Conservation (phyloP, 2,797 vertebrate genomes). For the Vireo griseus region DNA sequence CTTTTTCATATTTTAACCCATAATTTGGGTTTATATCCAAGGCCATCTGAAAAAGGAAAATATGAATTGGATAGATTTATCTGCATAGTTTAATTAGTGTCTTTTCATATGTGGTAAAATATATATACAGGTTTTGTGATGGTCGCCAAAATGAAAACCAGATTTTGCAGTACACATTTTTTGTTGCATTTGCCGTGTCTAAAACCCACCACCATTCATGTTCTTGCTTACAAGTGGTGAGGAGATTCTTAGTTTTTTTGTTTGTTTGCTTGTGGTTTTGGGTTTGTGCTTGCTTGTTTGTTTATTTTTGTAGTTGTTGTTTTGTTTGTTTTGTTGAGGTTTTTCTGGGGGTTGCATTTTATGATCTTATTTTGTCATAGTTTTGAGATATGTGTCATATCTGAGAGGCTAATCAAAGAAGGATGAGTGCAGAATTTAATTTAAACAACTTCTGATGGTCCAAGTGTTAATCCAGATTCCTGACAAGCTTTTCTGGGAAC, state of each 20-base stretch:
- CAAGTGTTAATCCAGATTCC: neutral
- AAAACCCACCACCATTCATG: neutral
- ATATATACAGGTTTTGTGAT: neutral
- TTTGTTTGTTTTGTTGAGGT: accelerated
- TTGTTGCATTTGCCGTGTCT: neutral
- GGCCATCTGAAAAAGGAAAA: neutral
- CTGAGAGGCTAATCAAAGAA: neutral
- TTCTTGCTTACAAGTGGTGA: neutral
- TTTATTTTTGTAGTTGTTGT: neutral
- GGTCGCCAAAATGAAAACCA: neutral
- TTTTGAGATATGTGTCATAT: neutral
- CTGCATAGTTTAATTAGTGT: neutral
- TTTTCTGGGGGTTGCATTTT: neutral
- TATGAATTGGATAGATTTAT: neutral
- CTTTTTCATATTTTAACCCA: neutral
- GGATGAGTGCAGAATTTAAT: neutral
- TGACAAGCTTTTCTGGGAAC: neutral
- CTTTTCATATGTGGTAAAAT: neutral
- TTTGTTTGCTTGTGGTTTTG: neutral
- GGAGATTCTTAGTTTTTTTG: neutral
- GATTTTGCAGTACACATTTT: neutral
- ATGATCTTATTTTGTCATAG: neutral
- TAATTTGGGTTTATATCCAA: neutral
- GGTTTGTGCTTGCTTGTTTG: neutral
- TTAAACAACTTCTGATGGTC: neutral